Conservation (phyloP, 2,797 vertebrate genomes). For the Kryptolebias ocellatus region DNA sequence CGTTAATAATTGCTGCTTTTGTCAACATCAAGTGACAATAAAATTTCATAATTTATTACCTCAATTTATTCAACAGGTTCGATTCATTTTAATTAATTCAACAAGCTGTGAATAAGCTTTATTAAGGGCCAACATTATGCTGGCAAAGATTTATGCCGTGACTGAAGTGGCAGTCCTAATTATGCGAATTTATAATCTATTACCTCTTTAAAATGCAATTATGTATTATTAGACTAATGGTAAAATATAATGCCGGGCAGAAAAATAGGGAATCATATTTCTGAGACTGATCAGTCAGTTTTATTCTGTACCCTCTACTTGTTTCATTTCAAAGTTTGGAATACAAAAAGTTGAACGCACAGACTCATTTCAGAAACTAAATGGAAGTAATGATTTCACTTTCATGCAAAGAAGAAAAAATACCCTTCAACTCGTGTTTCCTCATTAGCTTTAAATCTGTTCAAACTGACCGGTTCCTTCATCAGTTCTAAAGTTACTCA, state of each 20-base stretch:
- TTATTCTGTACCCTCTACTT: no score
- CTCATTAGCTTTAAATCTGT: conserved; percentile 66
- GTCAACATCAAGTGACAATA: conserved; percentile 59
- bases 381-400: conserved; percentile 58
- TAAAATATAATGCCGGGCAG: conserved; percentile 70
- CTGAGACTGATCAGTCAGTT: neutral
- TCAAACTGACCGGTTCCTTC: conserved; percentile 1
- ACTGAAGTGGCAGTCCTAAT: conserved; percentile 77
- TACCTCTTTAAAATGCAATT: conserved; percentile 85
- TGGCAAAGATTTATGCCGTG: conserved; percentile 79
- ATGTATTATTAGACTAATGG: conserved; percentile 81
- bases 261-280: conserved; percentile 4
- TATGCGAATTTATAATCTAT: conserved; percentile 80
- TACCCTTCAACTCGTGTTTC: conserved; percentile 54
- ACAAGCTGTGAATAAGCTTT: conserved; percentile 75
- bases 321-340: no score
- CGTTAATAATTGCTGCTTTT: conserved; percentile 62
- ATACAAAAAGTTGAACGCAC: neutral
- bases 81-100: conserved; percentile 81
- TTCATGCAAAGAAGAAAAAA: conserved; percentile 35
- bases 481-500: neutral
- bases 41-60: conserved; percentile 74
- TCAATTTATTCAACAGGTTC: conserved; percentile 78
- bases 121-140: conserved; percentile 77
- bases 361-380: neutral